Percentiles rank a stretch among this genome's conserved stretches.
Conservation (phyloP, 1,140 invertebrate genomes). For the Cherax destructor region DNA sequence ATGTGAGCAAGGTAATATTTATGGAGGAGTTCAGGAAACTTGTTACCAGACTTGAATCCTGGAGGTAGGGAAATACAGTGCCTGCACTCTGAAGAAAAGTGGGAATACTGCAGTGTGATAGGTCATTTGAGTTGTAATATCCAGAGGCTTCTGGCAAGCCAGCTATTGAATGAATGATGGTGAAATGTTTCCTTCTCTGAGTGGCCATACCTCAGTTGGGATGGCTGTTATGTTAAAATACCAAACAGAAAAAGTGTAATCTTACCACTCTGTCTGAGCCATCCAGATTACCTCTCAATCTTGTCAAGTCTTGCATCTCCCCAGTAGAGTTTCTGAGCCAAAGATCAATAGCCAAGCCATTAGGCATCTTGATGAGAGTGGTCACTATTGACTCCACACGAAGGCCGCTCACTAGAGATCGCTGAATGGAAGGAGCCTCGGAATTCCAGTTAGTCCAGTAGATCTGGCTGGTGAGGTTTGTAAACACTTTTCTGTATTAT, state of each 20-base stretch:
- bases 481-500: not conserved
- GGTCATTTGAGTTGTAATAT: too few relatives aligned
- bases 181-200: too few relatives aligned
- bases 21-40: too few relatives aligned
- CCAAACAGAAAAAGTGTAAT: not conserved
- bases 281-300: constrained; percentile 90
- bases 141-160: too few relatives aligned
- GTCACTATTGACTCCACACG: constrained; percentile 82
- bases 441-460: constrained; percentile 92
- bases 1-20: too few relatives aligned
- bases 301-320: constrained; percentile 81
- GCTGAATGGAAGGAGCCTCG: constrained; percentile 82
- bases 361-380: constrained; percentile 88
- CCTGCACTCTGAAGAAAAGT: too few relatives aligned
- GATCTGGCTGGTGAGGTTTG: constrained; percentile 77
- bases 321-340: constrained; percentile 82
- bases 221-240: too few relatives aligned
- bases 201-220: too few relatives aligned
- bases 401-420: constrained; percentile 82
- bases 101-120: too few relatives aligned
- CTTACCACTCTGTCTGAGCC: constrained; percentile 84
- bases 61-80: too few relatives aligned
- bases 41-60: too few relatives aligned
- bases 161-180: too few relatives aligned
- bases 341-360: constrained; percentile 86